Evolutionary conservation across 2,797 vertebrate species (phyloP), one percentile per base, ranked within the genome.

Genomic region (Darevskia nairensis): DNA sequence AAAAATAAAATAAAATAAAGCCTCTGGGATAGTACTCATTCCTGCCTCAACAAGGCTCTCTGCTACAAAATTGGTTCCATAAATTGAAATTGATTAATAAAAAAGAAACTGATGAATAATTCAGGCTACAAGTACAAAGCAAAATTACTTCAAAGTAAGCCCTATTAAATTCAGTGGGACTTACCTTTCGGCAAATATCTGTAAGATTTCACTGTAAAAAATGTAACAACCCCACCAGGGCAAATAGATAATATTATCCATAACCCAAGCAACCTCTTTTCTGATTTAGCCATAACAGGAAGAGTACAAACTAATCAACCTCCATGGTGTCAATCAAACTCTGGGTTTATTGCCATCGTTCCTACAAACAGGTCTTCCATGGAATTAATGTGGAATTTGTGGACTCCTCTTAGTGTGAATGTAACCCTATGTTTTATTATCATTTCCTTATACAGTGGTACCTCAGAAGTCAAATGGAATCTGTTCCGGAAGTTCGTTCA

Each of bases 61-160:
- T 74, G 23, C n/a, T 81, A 46, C n/a, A 75, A 29, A 75, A 89
- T 6, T 88, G 19, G 44, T 6, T 15, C 21, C 39, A 88, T 79
- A 80, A 64, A 72, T 74, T 68, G 68, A 76, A 85, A 81, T 50
- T 68, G 59, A 81, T 41, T 75, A 59, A 76, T 80, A 72, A 80
- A 80, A 75, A 85, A 89, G 74, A 81, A 50, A 81, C 23, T n/a
- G 41, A 76, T 41, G 72, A 76, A 76, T 80, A 75, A 81, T 81
- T 87, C 71, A 82, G 29, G 11, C 50, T 19, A 7, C 8, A n/a
- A 44, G 17, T 68, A 55, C 64, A 27, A 25, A 21, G 64, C 17
- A 8, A 61, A 41, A 72, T 25, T 72, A 59, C 23, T 23, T 74
- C 27, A 50, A 84, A 27, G 50, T 27, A 41, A 27, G 32, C 32